Conservation (phyloP, 2,113 vertebrate species). For the Dryoscopus gambensis region DNA sequence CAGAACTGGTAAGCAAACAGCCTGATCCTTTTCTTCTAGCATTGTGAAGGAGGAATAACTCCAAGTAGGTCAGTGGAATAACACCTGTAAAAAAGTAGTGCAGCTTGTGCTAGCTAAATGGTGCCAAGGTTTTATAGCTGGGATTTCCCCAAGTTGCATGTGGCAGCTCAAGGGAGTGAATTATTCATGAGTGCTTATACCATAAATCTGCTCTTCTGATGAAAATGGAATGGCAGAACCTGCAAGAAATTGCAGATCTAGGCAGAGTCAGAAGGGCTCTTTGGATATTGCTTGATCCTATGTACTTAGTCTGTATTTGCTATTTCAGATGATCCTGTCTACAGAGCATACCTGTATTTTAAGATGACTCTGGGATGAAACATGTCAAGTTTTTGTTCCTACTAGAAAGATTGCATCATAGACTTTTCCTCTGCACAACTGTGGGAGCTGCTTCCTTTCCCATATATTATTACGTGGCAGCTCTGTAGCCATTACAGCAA, state of each 20-base stretch:
- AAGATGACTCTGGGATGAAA: neutral
- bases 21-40: neutral
- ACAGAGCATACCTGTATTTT: neutral
- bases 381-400: neutral
- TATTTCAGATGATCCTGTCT: neutral
- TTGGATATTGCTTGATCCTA: neutral
- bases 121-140: conserved; percentile 40
- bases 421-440: neutral
- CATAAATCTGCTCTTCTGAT: conserved; percentile 30
- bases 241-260: neutral
- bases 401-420: neutral
- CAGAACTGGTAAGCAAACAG: neutral
- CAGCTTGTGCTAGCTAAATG: neutral
- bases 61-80: conserved; percentile 48
- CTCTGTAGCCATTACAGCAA: neutral
- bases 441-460: neutral
- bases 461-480: neutral
- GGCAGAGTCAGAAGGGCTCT: neutral
- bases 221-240: conserved; percentile 6
- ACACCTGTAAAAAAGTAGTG: conserved; percentile 21
- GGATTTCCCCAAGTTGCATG: conserved; percentile 25
- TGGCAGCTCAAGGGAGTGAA: neutral
- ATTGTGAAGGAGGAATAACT: neutral
- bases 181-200: conserved; percentile 45
- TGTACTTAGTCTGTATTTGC: neutral